A percentile compares a stretch with the other conserved stretches of the same genome.
Evolutionary conservation across 2,888 invertebrate genomes (phyloP).

Genomic region (Drosophila quinaria): DNA sequence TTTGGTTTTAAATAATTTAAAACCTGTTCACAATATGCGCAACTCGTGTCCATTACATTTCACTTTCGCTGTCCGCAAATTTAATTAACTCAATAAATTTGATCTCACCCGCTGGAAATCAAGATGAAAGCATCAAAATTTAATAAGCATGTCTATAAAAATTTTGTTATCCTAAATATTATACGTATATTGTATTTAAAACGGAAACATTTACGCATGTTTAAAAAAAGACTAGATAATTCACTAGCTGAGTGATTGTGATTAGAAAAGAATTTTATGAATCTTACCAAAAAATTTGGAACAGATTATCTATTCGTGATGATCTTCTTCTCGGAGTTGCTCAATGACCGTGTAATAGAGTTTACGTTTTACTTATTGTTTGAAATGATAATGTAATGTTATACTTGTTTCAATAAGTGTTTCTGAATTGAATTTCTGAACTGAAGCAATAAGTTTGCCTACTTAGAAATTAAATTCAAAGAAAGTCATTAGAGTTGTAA

Average conservation of each 20-base stretch:
- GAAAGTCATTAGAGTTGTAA: neutral
- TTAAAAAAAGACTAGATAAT: too few species aligned
- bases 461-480: neutral
- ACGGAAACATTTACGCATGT: too few species aligned
- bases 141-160: neutral
- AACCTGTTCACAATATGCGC: slow-evolving; percentile 63
- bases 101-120: neutral
- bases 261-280: neutral
- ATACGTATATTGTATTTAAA: neutral
- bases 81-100: slow-evolving; percentile 71
- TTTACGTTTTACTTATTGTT: slow-evolving; percentile 24
- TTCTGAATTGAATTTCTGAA: slow-evolving; percentile 31
- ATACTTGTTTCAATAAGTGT: slow-evolving; percentile 20
- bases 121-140: neutral
- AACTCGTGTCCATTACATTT: slow-evolving; percentile 63
- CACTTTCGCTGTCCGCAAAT: slow-evolving; percentile 65
- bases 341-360: slow-evolving; percentile 12
- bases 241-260: neutral
- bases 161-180: neutral
- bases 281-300: slow-evolving; percentile 27
- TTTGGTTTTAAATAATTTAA: slow-evolving; percentile 68
- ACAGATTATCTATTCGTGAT: neutral
- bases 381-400: slow-evolving; percentile 23
- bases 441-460: slow-evolving; percentile 25
- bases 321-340: neutral